Conservation (phyloP, 2,888 invertebrate species). For the Thymelicus acteon region DNA sequence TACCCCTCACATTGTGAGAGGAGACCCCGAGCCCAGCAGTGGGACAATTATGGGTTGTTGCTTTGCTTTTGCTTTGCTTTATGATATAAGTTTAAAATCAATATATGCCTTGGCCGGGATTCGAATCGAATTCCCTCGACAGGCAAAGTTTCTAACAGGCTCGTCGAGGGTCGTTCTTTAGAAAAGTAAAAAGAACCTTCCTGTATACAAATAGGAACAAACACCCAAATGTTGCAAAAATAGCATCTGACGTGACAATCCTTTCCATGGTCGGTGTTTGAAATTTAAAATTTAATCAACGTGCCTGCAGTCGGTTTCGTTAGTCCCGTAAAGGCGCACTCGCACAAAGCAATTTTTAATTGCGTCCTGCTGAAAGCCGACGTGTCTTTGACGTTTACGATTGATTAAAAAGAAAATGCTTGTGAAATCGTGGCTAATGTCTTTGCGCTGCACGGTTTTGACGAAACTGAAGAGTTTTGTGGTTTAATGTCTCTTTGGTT, state of each 20-base stretch:
- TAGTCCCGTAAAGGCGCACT: slow-evolving; percentile 67
- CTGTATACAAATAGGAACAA: background rate
- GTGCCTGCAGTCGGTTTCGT: slow-evolving; percentile 62
- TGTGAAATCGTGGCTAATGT: slow-evolving; percentile 2
- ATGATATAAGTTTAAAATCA: no score
- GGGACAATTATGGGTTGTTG: no score
- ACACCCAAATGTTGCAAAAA: slow-evolving; percentile 11
- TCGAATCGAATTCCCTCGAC: no score
- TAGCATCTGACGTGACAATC: slow-evolving; percentile 49
- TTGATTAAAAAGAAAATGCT: slow-evolving; percentile 50
- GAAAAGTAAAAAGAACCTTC: background rate
- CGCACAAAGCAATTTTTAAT: slow-evolving; percentile 79
- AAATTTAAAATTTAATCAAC: slow-evolving; percentile 77
- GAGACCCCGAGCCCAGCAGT: no score
- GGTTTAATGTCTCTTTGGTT: background rate
- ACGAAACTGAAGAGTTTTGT: background rate
- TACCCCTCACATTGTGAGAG: no score
- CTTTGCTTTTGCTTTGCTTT: no score
- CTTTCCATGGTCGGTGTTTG: slow-evolving; percentile 61
- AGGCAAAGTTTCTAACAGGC: no score
- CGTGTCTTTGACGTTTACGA: slow-evolving; percentile 66
- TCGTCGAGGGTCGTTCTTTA: background rate
- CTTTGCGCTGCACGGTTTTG: background rate
- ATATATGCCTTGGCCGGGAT: no score
- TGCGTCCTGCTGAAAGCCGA: slow-evolving; percentile 63